Percentiles rank a stretch among this genome's conserved stretches.
Conservation (phyloP, 1,140 invertebrate species). For the Pemphigus obesinymphae region DNA sequence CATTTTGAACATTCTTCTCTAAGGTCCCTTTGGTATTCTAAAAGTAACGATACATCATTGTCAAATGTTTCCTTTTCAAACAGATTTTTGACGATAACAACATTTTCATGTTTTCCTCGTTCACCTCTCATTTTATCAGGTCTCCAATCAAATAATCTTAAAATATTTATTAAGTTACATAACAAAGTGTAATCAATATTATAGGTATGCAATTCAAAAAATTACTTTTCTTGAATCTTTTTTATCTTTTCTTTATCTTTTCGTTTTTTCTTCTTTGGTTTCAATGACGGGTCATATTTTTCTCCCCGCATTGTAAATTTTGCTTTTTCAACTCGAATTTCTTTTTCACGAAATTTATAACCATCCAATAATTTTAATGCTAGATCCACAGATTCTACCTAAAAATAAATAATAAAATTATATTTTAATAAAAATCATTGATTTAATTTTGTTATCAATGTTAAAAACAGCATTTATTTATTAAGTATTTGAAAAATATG, state of each 20-base stretch:
- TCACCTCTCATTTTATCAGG: slow-evolving; percentile 84
- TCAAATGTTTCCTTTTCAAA: slow-evolving; percentile 89
- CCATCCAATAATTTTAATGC: slow-evolving; percentile 92
- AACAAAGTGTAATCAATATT: not conserved
- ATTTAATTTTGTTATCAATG: too few species aligned
- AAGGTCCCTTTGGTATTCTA: slow-evolving; percentile 89
- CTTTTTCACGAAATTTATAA: slow-evolving; percentile 70
- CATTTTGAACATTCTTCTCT: slow-evolving; percentile 85
- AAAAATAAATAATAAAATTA: slow-evolving; percentile 48
- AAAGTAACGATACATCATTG: slow-evolving; percentile 76
- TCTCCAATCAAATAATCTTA: slow-evolving; percentile 88
- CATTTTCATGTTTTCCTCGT: slow-evolving; percentile 78
- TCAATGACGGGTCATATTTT: slow-evolving; percentile 82
- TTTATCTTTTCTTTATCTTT: slow-evolving; percentile 87
- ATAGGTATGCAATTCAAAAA: slow-evolving; percentile 37
- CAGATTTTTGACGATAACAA: slow-evolving; percentile 91
- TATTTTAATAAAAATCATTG: not conserved
- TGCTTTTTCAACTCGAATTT: slow-evolving; percentile 83
- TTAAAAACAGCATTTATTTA: not conserved
- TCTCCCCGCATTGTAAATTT: slow-evolving; percentile 92
- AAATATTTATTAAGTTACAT: not conserved
- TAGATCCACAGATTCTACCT: slow-evolving; percentile 90
- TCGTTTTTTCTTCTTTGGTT: slow-evolving; percentile 86
- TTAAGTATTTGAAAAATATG: not conserved
- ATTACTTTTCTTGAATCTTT: slow-evolving; percentile 87